Base-by-base conservation (phyloP, 2,797 vertebrate species). In the Enteromius radiatus region DNA sequence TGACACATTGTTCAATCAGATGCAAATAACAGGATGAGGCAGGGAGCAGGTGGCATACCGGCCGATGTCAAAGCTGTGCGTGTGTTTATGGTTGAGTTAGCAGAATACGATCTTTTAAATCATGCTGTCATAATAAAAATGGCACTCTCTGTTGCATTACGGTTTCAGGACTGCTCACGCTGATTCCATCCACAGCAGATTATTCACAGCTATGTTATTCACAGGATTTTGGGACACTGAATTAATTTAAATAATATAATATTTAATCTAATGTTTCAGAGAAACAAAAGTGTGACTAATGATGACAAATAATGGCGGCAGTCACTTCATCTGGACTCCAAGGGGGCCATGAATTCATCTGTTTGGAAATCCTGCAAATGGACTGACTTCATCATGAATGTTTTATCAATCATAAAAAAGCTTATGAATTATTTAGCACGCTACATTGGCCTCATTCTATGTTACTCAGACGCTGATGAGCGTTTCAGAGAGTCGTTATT, bases 1-100 rank as follows among this genome's bases (percentile, higher is more conserved):
- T 90, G 90, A 67, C 76, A 76, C 76, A n/a, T 56, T 83, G 83
- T 84, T 89, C 64, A 73, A 7, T 88, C 88, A 87, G 74, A 80
- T 85, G 86, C 78, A 85, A 87, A 86, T 89, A 31, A 93, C 86
- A 41, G 38, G 74, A 84, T 83, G 85, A 86, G 90, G 91, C 83
- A 78, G 79, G 80, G 68, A 81, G 83, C 88, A 88, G 89, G 84
- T 89, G 86, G 56, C 80, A 78, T 47, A 79, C 4, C 5, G 28
- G 23, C 59, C 79, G 26, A 56, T 70, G 47, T 67, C 61, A 33
- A 15, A 28, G 61, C 59, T 38, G 43, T 31, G n/a, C n/a, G 31
- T 5, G 10, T 26, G 38, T 65, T 38, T 52, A 59, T 33, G 43
- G 19, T 74, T 38, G 41, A 81, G 59, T 38, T 74, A 65, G 69